phyloP scores from a whole-genome alignment of 2,888 invertebrate species.

The Glaucopsyche alexis region DNA sequence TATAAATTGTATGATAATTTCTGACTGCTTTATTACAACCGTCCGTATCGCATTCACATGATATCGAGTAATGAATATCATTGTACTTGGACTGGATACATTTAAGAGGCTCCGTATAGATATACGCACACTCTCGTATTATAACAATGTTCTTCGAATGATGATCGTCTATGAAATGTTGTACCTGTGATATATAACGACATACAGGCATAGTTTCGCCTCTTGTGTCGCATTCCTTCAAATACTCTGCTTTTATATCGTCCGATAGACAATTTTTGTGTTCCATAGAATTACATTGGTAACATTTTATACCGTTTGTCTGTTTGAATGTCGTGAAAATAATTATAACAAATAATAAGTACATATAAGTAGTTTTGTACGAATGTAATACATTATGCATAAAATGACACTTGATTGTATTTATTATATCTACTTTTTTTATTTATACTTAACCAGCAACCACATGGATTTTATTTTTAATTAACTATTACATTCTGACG shows the following conservation, averaged over 20 bases:
- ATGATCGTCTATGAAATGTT: slow-evolving; percentile 55
- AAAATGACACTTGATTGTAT: background rate
- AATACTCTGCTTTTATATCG: slow-evolving; percentile 49
- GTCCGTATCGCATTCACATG: slow-evolving; percentile 62
- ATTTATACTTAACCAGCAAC: background rate
- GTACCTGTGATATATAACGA: slow-evolving; percentile 58
- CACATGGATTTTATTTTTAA: background rate
- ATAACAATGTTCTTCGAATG: slow-evolving; percentile 47
- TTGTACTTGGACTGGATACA: slow-evolving; percentile 59
- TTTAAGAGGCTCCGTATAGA: slow-evolving; percentile 49
- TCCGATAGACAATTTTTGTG: slow-evolving; percentile 54
- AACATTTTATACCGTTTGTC: slow-evolving; percentile 56
- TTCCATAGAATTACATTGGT: slow-evolving; percentile 57
- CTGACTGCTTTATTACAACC: slow-evolving; percentile 55
- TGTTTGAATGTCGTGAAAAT: slow-evolving; percentile 43
- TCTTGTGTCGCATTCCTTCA: slow-evolving; percentile 51
- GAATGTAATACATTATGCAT: background rate
- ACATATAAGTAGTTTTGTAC: slow-evolving; percentile 7
- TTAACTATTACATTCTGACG: background rate
- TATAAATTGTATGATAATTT: slow-evolving; percentile 25
- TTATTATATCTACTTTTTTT: too few species aligned
- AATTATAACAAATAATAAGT: slow-evolving; percentile 41
- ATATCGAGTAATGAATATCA: slow-evolving; percentile 58
- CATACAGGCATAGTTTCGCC: slow-evolving; percentile 51
- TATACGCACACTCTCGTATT: slow-evolving; percentile 64